phyloP scores from a whole-genome alignment of 2,888 invertebrate genomes.

The Acanthosepion esculentum region DNA sequence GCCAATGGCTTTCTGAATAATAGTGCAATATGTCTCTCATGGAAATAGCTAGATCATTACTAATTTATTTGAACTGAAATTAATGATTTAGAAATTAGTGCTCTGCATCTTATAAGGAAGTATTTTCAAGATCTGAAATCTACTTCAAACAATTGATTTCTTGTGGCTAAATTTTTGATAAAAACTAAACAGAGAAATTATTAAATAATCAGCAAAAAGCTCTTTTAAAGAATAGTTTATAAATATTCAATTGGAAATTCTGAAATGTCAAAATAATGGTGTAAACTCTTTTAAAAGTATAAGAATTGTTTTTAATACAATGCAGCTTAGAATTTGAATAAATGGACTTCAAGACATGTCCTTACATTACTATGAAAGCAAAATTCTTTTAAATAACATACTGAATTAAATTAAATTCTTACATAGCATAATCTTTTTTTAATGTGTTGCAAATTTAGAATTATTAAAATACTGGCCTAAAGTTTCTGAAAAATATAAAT shows the following conservation, averaged over 20 bases:
- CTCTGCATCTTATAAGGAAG: background rate
- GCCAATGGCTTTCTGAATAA: background rate
- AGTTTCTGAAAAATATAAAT: no score
- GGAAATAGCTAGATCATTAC: background rate
- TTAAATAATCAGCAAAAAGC: background rate
- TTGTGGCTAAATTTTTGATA: background rate
- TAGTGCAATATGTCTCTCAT: background rate
- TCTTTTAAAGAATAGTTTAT: background rate
- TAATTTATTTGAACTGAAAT: background rate
- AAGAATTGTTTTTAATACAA: no score
- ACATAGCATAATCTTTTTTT: no score
- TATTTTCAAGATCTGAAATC: background rate
- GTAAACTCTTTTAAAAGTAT: no score
- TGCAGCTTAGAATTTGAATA: no score
- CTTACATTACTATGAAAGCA: no score
- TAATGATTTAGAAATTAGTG: background rate
- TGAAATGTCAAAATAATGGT: background rate
- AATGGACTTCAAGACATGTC: no score
- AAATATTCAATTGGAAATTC: background rate
- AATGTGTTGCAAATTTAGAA: no score
- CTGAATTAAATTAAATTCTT: no score
- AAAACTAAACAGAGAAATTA: background rate
- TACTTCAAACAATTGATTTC: background rate
- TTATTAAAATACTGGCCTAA: no score
- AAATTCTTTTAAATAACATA: no score